A percentile compares a stretch with the other conserved stretches of the same genome.
These are phyloP conservation scores for Saguinus imperator DNA, from an alignment of 2,113 vertebrate genomes.

Conservation along the genomic window DNA sequence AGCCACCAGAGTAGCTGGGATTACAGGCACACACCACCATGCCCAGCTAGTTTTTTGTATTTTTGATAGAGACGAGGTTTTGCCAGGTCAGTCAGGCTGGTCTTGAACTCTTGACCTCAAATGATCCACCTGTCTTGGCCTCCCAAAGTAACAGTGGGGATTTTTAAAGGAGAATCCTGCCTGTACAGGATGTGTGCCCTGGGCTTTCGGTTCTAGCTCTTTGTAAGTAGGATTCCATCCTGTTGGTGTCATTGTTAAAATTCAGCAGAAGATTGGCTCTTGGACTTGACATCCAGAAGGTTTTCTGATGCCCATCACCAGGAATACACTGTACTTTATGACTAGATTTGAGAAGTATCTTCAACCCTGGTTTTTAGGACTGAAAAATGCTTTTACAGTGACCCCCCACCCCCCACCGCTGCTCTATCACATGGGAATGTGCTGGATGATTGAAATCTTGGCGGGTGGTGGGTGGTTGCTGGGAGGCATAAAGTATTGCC, in stretches of 20 bases:
- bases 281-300: not conserved
- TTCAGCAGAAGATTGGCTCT: accelerated
- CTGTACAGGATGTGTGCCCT: accelerated
- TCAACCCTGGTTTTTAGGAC: not conserved
- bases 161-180: not conserved
- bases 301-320: accelerated
- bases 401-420: too few relatives aligned
- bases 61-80: too few relatives aligned
- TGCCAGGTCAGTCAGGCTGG: too few relatives aligned
- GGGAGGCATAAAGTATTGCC: not conserved
- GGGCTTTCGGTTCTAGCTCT: accelerated
- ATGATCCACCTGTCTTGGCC: too few relatives aligned
- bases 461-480: not conserved
- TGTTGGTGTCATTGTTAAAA: accelerated
- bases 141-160: not conserved
- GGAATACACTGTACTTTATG: not conserved
- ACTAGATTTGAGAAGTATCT: not conserved
- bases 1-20: too few relatives aligned
- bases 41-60: too few relatives aligned
- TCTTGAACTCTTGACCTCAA: too few relatives aligned
- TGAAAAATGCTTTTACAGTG: not conserved
- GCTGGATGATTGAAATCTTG: not conserved
- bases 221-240: accelerated
- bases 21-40: too few relatives aligned
- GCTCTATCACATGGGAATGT: not conserved